Percentiles rank a stretch among this genome's conserved stretches.
Conservation (phyloP, 2,113 vertebrate species). For the Microtus ochrogaster region DNA sequence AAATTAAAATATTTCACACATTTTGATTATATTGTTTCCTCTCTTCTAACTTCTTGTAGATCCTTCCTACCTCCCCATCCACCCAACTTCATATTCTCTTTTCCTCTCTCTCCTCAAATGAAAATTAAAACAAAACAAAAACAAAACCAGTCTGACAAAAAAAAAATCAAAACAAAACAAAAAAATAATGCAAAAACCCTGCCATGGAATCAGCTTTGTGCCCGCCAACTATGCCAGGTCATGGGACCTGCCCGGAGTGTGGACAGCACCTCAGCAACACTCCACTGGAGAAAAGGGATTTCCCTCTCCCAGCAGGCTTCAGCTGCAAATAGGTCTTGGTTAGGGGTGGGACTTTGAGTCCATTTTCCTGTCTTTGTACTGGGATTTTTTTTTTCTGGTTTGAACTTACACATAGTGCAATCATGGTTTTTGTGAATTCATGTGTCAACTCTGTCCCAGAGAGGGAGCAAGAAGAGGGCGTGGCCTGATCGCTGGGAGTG, state of each 20-base stretch:
- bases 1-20: neutral
- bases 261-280: neutral
- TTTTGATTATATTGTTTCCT: neutral
- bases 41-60: neutral
- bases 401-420: neutral
- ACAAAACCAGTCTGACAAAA: neutral
- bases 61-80: neutral
- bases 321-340: neutral
- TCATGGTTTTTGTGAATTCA: neutral
- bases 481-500: neutral
- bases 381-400: neutral
- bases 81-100: neutral
- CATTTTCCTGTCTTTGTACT: neutral
- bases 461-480: neutral
- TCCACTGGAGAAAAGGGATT: neutral
- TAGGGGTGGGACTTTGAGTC: neutral
- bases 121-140: neutral
- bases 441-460: neutral
- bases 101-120: neutral
- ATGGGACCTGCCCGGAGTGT: neutral
- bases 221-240: neutral
- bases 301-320: neutral
- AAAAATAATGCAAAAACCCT: neutral
- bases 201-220: neutral
- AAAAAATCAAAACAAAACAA: neutral